Conservation (phyloP, 1,140 invertebrate genomes). For the Andrena cerasifolii region DNA sequence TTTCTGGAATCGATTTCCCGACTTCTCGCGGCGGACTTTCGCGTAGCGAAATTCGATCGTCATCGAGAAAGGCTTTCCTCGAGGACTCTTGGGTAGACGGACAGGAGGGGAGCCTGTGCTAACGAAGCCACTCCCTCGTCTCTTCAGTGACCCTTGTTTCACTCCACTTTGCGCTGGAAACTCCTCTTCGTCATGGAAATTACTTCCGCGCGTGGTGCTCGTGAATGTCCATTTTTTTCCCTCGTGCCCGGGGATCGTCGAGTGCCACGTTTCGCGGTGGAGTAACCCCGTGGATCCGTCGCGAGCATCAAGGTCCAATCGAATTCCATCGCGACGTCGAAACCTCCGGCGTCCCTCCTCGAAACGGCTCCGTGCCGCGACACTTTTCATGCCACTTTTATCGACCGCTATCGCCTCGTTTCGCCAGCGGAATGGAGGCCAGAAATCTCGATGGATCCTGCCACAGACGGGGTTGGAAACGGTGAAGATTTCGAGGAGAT, state of each 20-base stretch:
- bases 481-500: constrained; percentile 54
- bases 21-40: constrained; percentile 29
- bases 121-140: constrained; percentile 59
- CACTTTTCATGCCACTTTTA: constrained; percentile 36
- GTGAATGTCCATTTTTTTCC: constrained; percentile 39
- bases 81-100: constrained; percentile 46
- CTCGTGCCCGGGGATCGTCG: neutral
- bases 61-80: constrained; percentile 58
- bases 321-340: too few relatives aligned
- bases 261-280: neutral
- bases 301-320: too few relatives aligned
- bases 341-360: too few relatives aligned
- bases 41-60: constrained; percentile 61
- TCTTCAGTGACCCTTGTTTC: constrained; percentile 47
- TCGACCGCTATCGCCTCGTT: constrained; percentile 24
- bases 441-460: constrained; percentile 56
- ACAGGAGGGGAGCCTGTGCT: constrained; percentile 36
- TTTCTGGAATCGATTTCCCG: constrained; percentile 40
- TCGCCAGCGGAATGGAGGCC: constrained; percentile 32
- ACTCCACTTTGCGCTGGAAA: constrained; percentile 38
- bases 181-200: constrained; percentile 46
- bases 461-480: constrained; percentile 15
- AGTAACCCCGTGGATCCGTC: neutral
- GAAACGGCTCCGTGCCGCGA: too few relatives aligned
- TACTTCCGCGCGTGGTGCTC: constrained; percentile 46